These are phyloP conservation scores for Gnathonemus echidnorhynchus DNA, from an alignment of 2,113 vertebrate genomes.

Conservation along the genomic window DNA sequence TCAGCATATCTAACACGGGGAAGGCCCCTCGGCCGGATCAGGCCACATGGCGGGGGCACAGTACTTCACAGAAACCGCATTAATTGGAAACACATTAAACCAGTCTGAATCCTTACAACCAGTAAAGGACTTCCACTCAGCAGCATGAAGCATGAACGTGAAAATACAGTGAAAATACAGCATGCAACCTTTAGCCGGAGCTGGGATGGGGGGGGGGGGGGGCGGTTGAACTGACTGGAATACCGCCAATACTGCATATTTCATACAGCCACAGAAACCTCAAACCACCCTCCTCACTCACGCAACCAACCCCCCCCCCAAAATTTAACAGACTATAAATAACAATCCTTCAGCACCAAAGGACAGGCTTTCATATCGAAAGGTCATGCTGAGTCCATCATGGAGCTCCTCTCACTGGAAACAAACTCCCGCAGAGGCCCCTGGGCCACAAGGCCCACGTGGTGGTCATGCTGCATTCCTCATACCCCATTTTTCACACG, in stretches of 20 bases:
- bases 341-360: conserved; percentile 3
- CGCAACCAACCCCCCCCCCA: background rate
- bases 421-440: background rate
- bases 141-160: background rate
- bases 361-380: conserved; percentile 20
- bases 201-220: background rate
- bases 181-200: background rate
- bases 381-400: background rate
- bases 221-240: background rate
- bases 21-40: background rate
- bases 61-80: background rate
- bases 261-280: conserved; percentile 3
- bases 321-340: background rate
- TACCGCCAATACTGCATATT: conserved; percentile 15
- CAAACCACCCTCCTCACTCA: background rate
- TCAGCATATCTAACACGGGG: background rate
- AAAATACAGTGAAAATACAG: background rate
- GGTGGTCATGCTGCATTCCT: background rate
- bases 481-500: background rate
- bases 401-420: background rate
- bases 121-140: background rate
- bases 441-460: background rate
- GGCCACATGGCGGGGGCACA: background rate
- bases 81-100: background rate
- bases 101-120: background rate